Percentiles rank a stretch among this genome's conserved stretches.
phyloP scores from a whole-genome alignment of 2,113 vertebrate genomes.

The Zosterops borbonicus region DNA sequence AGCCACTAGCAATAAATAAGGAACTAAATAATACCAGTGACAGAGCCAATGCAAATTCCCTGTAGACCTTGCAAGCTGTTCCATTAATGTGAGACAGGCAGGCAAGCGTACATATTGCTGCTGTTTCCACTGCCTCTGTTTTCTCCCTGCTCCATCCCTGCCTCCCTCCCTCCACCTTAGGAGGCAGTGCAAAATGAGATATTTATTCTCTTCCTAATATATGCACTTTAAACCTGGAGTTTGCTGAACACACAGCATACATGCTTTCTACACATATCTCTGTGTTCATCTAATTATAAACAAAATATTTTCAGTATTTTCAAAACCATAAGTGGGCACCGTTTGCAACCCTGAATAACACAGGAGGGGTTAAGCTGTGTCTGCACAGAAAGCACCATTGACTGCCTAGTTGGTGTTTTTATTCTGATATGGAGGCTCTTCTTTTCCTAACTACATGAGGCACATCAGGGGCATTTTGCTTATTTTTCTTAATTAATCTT shows the following conservation, averaged over 20 bases:
- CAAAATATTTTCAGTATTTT: neutral
- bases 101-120: slow-evolving; percentile 61
- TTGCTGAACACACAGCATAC: neutral
- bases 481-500: neutral
- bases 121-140: slow-evolving; percentile 62
- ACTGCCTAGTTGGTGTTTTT: neutral
- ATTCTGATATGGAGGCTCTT: slow-evolving; percentile 42
- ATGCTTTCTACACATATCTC: neutral
- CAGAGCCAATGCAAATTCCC: slow-evolving; percentile 71
- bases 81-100: slow-evolving; percentile 66
- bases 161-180: slow-evolving; percentile 50
- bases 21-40: slow-evolving; percentile 69
- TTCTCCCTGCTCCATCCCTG: slow-evolving; percentile 57
- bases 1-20: slow-evolving; percentile 69
- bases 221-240: neutral
- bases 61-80: slow-evolving; percentile 66
- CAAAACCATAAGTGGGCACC: neutral
- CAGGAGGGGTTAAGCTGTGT: neutral
- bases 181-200: slow-evolving; percentile 52
- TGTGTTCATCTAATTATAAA: neutral
- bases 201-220: neutral
- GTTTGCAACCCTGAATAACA: neutral
- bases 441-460: neutral
- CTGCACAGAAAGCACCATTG: neutral
- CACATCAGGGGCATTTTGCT: neutral